These are phyloP conservation scores for Symphodus melops DNA, from an alignment of 2,113 vertebrate genomes.

Conservation along the genomic window DNA sequence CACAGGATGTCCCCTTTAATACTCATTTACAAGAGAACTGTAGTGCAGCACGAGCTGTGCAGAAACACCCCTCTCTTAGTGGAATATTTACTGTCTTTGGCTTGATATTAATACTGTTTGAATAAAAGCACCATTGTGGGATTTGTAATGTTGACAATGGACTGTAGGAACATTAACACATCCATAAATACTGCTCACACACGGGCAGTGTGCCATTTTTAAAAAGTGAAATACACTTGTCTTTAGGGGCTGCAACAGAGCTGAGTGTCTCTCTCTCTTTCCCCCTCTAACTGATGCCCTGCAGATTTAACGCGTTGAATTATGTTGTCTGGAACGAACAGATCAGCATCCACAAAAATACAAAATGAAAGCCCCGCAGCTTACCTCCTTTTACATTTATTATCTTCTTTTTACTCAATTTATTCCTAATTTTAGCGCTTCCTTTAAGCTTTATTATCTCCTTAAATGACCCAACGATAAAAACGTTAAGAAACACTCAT, in stretches of 20 bases:
- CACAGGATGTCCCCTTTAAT: background rate
- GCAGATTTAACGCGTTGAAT: background rate
- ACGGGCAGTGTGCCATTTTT: background rate
- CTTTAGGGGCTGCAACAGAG: background rate
- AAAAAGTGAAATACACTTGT: background rate
- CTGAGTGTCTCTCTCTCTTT: too few relatives aligned
- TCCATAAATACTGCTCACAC: background rate
- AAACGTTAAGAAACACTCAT: background rate
- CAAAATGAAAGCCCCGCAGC: background rate
- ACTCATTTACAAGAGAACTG: background rate
- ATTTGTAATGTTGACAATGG: background rate
- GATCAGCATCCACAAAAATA: background rate
- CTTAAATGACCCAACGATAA: background rate
- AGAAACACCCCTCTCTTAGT: background rate
- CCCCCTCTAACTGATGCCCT: background rate
- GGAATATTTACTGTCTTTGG: slow-evolving; percentile 5
- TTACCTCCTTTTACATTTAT: background rate
- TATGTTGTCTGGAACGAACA: background rate
- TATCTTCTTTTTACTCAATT: background rate
- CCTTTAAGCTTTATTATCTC: background rate
- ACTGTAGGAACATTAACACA: background rate
- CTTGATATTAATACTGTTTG: background rate
- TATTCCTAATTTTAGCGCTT: background rate
- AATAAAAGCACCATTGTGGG: background rate
- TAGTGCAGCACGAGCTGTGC: background rate